Conservation (phyloP, 1,140 invertebrate species). For the Formica selysi region DNA sequence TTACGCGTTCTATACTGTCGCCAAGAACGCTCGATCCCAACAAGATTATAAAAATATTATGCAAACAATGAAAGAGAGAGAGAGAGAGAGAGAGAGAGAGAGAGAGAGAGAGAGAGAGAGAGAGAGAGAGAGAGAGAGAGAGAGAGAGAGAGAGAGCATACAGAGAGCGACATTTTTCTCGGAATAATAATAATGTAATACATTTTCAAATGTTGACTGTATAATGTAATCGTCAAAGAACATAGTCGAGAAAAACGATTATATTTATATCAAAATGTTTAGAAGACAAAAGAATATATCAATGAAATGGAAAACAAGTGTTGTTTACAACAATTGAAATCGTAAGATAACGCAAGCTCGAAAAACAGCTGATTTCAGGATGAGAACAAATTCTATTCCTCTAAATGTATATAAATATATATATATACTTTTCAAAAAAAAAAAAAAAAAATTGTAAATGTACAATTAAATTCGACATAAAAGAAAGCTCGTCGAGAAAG, state of each 20-base stretch:
- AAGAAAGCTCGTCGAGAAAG: neutral
- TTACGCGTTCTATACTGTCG: conserved; percentile 4
- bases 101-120: no score
- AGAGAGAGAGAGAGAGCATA: neutral
- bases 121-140: no score
- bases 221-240: neutral
- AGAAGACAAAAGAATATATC: neutral
- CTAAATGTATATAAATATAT: neutral
- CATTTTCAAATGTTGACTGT: neutral
- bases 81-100: no score
- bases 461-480: neutral
- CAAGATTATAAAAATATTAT: conserved; percentile 45
- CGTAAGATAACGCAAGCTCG: neutral
- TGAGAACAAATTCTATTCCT: neutral
- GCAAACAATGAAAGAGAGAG: neutral
- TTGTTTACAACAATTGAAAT: neutral
- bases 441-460: no score
- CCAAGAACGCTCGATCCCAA: neutral
- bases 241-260: neutral
- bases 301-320: neutral
- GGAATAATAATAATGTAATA: neutral
- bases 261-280: neutral
- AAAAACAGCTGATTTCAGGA: neutral
- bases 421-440: no score
- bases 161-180: neutral